Evolutionary conservation across 2,797 vertebrate genomes (phyloP).

Genomic region (Scolopax bukidnonensis): DNA sequence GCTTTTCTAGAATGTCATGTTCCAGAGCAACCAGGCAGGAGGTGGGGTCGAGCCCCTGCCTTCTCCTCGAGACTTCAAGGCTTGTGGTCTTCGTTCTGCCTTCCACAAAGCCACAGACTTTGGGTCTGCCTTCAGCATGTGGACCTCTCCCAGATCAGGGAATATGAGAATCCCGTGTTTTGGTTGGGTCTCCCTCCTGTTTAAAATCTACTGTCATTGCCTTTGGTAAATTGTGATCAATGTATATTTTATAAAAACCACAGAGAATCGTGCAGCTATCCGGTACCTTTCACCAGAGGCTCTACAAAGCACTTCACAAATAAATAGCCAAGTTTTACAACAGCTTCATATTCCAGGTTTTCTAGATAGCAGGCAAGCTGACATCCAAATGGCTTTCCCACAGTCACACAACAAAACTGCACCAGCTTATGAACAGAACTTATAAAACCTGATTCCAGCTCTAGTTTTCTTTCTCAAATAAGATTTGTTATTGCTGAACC

Average conservation of each 20-base stretch:
- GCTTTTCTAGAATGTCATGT: background rate
- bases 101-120: background rate
- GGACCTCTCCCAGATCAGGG: background rate
- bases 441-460: background rate
- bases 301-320: background rate
- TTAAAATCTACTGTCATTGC: background rate
- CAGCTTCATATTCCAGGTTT: background rate
- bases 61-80: background rate
- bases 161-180: background rate
- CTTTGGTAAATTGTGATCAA: background rate
- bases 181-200: background rate
- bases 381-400: background rate
- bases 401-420: background rate
- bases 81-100: background rate
- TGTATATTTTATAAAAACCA: background rate
- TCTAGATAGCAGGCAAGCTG: background rate
- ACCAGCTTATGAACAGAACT: background rate
- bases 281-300: background rate
- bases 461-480: background rate
- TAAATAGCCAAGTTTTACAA: background rate
- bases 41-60: background rate
- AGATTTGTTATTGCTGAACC: background rate
- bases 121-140: accelerated
- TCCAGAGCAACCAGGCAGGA: background rate
- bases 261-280: background rate